These are phyloP conservation scores for Azemiops feae DNA, from an alignment of 2,113 vertebrate genomes.

Conservation along the genomic window DNA sequence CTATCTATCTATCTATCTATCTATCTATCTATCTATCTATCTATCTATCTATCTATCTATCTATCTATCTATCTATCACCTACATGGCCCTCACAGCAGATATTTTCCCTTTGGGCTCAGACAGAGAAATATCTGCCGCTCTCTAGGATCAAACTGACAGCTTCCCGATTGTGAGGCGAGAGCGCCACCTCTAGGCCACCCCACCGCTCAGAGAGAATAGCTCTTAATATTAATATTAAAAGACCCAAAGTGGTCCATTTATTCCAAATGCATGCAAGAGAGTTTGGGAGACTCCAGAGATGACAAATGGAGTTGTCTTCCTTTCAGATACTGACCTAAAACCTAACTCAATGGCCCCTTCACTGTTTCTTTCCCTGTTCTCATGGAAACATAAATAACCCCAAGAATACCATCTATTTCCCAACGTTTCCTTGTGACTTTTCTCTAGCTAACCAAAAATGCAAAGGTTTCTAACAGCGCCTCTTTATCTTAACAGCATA, in stretches of 20 bases:
- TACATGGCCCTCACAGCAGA: neutral
- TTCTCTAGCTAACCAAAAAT: neutral
- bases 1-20: too few species aligned
- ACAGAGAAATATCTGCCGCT: neutral
- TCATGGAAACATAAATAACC: slow-evolving; percentile 5
- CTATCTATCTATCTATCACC: too few species aligned
- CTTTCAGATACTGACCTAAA: neutral
- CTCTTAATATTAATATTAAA: neutral
- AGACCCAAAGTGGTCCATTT: neutral
- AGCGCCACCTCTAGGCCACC: neutral
- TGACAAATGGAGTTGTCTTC: neutral
- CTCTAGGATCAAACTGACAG: neutral
- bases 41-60: too few species aligned
- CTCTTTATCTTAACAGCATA: neutral
- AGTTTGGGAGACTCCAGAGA: neutral
- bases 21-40: too few species aligned
- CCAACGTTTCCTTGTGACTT: neutral
- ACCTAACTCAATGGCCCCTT: neutral
- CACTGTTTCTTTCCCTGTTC: neutral
- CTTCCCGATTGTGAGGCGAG: neutral
- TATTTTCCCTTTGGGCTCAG: neutral
- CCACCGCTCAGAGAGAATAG: neutral
- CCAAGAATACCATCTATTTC: neutral
- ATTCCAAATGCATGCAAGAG: neutral
- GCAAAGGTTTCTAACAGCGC: neutral